Percentiles rank a stretch among this genome's conserved stretches.
Evolutionary conservation across 1,140 invertebrate species (phyloP).

Genomic region (Drosophila pseudoananassae): DNA sequence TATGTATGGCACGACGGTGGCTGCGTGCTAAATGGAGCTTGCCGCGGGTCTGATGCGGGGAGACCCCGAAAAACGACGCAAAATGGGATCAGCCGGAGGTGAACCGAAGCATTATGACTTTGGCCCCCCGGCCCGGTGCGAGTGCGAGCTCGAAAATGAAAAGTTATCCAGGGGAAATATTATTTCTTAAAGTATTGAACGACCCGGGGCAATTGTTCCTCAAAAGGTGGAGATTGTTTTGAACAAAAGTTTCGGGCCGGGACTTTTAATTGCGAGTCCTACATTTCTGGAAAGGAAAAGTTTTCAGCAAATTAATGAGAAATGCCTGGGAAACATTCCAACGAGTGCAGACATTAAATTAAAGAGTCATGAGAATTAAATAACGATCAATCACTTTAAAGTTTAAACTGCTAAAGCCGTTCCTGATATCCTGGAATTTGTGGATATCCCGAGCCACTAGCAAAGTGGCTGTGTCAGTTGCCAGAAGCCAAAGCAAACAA

Average conservation of each 20-base stretch:
- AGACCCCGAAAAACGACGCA: constrained; percentile 2
- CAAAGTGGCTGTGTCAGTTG: constrained; percentile 10
- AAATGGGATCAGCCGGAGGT: constrained; percentile 29
- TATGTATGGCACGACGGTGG: constrained; percentile 64
- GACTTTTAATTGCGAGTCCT: constrained; percentile 39
- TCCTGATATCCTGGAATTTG: neutral
- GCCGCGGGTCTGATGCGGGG: constrained; percentile 54
- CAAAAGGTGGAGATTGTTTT: constrained; percentile 3
- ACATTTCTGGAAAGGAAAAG: constrained; percentile 18
- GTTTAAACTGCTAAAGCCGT: neutral
- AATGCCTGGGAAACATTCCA: constrained; percentile 36
- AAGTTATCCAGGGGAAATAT: constrained; percentile 42
- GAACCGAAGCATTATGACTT: constrained; percentile 40
- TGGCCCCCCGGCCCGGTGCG: constrained; percentile 7
- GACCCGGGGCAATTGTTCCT: constrained; percentile 2
- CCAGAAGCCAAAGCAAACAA: constrained; percentile 25
- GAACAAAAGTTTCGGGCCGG: constrained; percentile 18
- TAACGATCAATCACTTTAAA: constrained; percentile 4
- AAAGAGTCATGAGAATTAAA: neutral
- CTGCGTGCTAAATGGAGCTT: constrained; percentile 69
- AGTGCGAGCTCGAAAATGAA: constrained; percentile 30
- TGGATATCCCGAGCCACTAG: neutral
- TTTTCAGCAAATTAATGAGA: constrained; percentile 39
- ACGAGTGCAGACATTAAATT: constrained; percentile 4
- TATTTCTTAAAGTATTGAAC: constrained; percentile 39